Evolutionary conservation across 2,797 vertebrate species (phyloP).

Genomic region (Myotis findleyi): DNA sequence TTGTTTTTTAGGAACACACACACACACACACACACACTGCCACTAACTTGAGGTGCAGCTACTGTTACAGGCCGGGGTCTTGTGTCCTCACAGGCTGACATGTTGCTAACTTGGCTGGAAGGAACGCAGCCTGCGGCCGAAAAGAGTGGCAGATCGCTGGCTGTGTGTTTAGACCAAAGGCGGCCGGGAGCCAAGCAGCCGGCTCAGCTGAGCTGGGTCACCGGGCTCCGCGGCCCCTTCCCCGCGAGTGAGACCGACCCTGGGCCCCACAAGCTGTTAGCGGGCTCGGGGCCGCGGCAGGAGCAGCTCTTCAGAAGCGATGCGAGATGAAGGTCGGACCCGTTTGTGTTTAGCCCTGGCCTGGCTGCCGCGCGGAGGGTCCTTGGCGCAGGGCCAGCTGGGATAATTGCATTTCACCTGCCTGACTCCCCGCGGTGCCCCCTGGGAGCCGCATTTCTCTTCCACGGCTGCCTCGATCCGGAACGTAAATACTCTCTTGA

Average conservation of each 20-base stretch:
- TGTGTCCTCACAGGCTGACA: slow-evolving; percentile 13
- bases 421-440: slow-evolving; percentile 39
- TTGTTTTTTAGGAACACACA: slow-evolving; percentile 25
- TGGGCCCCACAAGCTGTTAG: slow-evolving; percentile 63
- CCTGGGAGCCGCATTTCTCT: slow-evolving; percentile 60
- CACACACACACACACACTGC: neutral
- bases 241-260: slow-evolving; percentile 62
- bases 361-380: neutral
- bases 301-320: slow-evolving; percentile 63
- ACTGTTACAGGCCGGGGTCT: slow-evolving; percentile 9
- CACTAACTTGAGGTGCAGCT: slow-evolving; percentile 36
- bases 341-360: slow-evolving; percentile 65
- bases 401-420: slow-evolving; percentile 83
- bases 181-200: neutral
- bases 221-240: slow-evolving; percentile 12
- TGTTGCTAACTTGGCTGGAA: slow-evolving; percentile 38
- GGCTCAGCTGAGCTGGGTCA: slow-evolving; percentile 38
- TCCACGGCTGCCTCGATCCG: slow-evolving; percentile 52
- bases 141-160: slow-evolving; percentile 46
- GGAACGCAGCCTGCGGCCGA: neutral
- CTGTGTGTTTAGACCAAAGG: slow-evolving; percentile 50
- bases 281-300: neutral
- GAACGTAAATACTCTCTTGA: slow-evolving; percentile 67
- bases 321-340: slow-evolving; percentile 63
- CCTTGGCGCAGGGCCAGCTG: slow-evolving; percentile 74